phyloP scores from a whole-genome alignment of 1,140 invertebrate genomes.

The Eriosoma lanigerum region DNA sequence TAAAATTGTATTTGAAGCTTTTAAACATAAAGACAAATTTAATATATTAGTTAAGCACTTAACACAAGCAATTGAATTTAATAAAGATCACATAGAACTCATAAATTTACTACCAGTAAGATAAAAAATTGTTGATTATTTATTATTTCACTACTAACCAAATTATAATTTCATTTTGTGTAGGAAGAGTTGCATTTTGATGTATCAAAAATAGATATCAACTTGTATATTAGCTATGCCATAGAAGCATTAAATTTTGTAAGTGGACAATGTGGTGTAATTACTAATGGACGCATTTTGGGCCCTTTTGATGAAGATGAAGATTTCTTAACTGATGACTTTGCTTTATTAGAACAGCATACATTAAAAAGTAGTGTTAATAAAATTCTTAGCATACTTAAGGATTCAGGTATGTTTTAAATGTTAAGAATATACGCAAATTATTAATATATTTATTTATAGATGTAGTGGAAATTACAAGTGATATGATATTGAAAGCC shows the following conservation, averaged over 20 bases:
- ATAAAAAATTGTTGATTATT: no score
- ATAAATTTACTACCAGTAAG: conserved; percentile 30
- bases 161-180: background rate
- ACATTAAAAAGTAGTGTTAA: conserved; percentile 74
- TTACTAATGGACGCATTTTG: conserved; percentile 88
- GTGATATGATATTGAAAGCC: conserved; percentile 72
- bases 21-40: conserved; percentile 34
- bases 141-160: no score
- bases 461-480: conserved; percentile 56
- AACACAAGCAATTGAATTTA: background rate
- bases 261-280: conserved; percentile 67
- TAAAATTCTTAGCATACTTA: conserved; percentile 71
- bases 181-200: conserved; percentile 42
- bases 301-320: conserved; percentile 80
- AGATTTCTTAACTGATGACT: conserved; percentile 86
- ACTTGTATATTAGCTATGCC: background rate
- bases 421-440: background rate
- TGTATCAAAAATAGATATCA: conserved; percentile 21
- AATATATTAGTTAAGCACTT: conserved; percentile 20
- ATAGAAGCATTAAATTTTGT: conserved; percentile 59
- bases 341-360: conserved; percentile 82
- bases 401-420: conserved; percentile 56
- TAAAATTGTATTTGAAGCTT: conserved; percentile 48
- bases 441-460: background rate
- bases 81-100: conserved; percentile 36